These are phyloP conservation scores for Naja naja DNA, from an alignment of 2,113 vertebrate genomes.

Conservation along the genomic window DNA sequence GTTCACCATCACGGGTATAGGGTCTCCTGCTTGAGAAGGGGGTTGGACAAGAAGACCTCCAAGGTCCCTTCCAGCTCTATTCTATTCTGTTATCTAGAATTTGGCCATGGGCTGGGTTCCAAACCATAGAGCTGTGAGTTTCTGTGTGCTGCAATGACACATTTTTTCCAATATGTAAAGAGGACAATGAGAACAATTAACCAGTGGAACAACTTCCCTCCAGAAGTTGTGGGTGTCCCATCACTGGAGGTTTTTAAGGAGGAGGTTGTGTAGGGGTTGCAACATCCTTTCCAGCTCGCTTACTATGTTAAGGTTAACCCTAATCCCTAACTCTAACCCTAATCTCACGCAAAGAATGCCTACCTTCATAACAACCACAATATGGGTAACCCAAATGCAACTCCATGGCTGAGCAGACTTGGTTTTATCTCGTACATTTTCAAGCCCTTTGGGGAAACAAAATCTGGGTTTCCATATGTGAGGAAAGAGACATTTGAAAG, in stretches of 20 bases:
- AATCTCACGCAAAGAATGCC: not conserved
- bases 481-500: not conserved
- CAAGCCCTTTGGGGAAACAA: not conserved
- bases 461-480: not conserved
- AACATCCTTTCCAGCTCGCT: too few relatives aligned
- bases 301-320: not conserved
- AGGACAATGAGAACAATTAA: too few relatives aligned
- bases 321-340: not conserved
- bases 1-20: not conserved
- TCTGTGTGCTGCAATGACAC: not conserved
- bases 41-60: not conserved
- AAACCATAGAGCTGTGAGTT: not conserved
- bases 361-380: not conserved
- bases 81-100: not conserved
- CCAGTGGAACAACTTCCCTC: too few relatives aligned
- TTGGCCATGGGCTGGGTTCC: not conserved
- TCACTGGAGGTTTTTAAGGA: not conserved
- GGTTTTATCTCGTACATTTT: not conserved
- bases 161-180: not conserved
- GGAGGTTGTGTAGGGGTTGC: not conserved
- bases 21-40: not conserved
- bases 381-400: not conserved
- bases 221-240: too few relatives aligned
- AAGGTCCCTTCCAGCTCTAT: too few relatives aligned
- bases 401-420: rapidly evolving